Conservation (phyloP, 2,113 vertebrate species). For the Phrynosoma platyrhinos region DNA sequence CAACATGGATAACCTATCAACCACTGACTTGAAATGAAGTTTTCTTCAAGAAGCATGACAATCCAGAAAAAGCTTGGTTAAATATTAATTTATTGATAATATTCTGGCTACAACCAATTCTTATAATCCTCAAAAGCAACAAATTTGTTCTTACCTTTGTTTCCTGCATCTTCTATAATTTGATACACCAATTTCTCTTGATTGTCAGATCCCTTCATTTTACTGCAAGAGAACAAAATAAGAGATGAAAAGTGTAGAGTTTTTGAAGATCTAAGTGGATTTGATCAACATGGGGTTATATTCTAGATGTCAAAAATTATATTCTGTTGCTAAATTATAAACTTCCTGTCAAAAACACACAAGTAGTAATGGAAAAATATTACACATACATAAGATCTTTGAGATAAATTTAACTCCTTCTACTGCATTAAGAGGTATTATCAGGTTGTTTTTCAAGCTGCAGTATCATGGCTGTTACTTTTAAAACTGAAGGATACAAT, state of each 20-base stretch:
- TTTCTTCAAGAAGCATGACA: neutral
- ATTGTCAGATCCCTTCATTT: conserved; percentile 99
- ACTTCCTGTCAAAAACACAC: neutral
- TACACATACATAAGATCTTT: neutral
- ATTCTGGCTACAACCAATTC: neutral
- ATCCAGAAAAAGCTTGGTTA: neutral
- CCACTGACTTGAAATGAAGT: neutral
- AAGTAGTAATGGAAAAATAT: neutral
- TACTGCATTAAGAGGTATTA: neutral
- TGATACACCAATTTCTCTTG: conserved; percentile 99
- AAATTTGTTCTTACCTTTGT: conserved; percentile 86
- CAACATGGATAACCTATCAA: neutral
- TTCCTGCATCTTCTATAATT: conserved; percentile 97
- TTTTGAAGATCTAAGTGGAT: neutral
- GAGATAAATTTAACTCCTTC: neutral
- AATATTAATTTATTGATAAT: neutral
- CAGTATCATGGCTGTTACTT: neutral
- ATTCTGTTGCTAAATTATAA: too few relatives aligned
- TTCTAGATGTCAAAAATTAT: neutral
- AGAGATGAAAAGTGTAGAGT: neutral
- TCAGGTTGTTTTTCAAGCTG: neutral
- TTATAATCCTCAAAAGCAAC: conserved; percentile 3
- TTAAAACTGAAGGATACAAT: neutral
- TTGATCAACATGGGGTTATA: neutral
- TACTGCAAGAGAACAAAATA: conserved; percentile 80